Evolutionary conservation across 2,113 vertebrate species (phyloP), one percentile per base, ranked within the genome.

Genomic region (Salvelinus sp.): DNA sequence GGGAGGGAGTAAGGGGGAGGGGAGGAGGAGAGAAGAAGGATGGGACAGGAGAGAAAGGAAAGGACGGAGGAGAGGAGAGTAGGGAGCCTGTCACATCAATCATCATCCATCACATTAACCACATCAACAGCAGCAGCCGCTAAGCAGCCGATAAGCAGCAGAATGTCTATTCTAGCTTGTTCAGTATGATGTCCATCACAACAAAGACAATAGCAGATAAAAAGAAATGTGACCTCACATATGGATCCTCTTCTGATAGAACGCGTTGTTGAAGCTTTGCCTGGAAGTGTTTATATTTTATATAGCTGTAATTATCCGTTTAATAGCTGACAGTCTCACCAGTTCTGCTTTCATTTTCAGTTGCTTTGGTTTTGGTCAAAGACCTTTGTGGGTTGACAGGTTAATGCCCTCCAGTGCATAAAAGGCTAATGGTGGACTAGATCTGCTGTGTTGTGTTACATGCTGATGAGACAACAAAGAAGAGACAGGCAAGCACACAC

Each of bases 1-100:
- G 33, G n/a, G 50, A 76, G 67, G 33, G 69, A 62, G 18, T 76
- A 70, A 77, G 71, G 47, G n/a, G 10, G 25, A n/a, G n/a, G 47
- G 3, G 30, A 28, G 6, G 64, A n/a, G n/a, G n/a, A 20, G 18
- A 57, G 64, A 57, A 23, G 3, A 30, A n/a, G 28, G 28, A 28
- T n/a, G 9, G 23, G n/a, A 62, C 27, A 27, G 27, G 27, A 27
- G 74, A n/a, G 65, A 71, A 13, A 58, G 27, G 73, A 10, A 48
- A 10, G 5, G 30, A 47, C n/a, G n/a, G n/a, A n/a, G 66, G 6
- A 30, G 10, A 74, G 62, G 62, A 23, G 50, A 60, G 58, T 5
- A 3, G 58, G 20, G 10, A 4, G 58, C 18, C n/a, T 22, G 58
- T 62, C 58, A 62, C 58, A 62, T 62, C 58, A 20, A 23, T 62